Evolutionary conservation across 2,888 invertebrate species (phyloP), one percentile per base, ranked within the genome.

Genomic region (Lochmaea capreae): DNA sequence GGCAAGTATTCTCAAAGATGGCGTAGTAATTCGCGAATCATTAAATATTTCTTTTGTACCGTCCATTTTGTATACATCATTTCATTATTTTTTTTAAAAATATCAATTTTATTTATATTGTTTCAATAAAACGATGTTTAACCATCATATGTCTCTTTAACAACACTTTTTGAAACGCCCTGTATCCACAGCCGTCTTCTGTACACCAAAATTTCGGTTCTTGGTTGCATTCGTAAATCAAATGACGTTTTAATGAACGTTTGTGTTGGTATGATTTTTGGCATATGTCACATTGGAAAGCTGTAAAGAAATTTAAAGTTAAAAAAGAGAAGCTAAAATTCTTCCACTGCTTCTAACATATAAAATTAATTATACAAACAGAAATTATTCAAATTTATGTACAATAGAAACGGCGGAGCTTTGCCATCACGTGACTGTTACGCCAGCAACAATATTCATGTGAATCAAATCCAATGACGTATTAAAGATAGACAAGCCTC

Each of bases 161-260:
- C n/a, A 65, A 72, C 16, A 75, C 71, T 67, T 77, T 77, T 66
- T 77, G 77, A 26, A 67, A 74, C 6, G 76, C 71, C 39, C 62
- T 75, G 52, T 76, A 75, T 0, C 52, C 43, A 52, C 78, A 78
- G 18, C 74, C 74, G 26, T 61, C 49, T 18, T 72, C 49, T 0
- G 61, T 26, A 83, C 94, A 94, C 76, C 92, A 92, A 88, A 93
- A 94, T 72, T 92, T 89, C 0, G 94, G 94, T 76, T 93, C 91
- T 84, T 93, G 94, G 33, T 79, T 75, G 57, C 81, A 81, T 67
- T 81, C 80, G 67, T 77, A 80, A 39, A 78, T 78, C 39, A 72
- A 52, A 42, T 81, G 80, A n/a, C 78, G 72, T 66, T 73, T 67
- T n/a, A 81, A 62, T 0, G 79, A 79, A 65, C 77, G 69, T 18